Base-by-base conservation (phyloP, 2,888 invertebrate species). In the Auanema freiburgensis region DNA sequence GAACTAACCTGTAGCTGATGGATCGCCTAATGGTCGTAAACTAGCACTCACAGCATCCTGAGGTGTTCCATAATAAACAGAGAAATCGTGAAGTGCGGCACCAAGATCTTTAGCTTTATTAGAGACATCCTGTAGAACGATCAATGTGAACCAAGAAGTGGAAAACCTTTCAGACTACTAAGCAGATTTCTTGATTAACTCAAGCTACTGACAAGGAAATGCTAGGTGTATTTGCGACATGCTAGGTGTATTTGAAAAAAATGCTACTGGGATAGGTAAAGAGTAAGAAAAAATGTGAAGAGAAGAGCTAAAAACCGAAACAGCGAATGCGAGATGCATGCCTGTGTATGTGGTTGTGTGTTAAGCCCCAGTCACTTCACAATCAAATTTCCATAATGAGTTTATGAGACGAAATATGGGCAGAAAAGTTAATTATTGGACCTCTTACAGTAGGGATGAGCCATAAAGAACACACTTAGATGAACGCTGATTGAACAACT, bases 301-400 rank as follows among this genome's bases (percentile, higher is more conserved):
- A 46, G 16, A 46, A 46, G 46, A 18, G 46, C 16, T 46, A 46
- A 46, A 21, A 21, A 46, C 16, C 16, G 46, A 21, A 46, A 18
- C 21, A 18, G 46, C 21, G 46, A 46, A 18, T 18, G 16, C 46
- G 18, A 16, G 46, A 46, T 16, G 21, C 53, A 59, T 50, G 53
- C 21, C 18, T 18, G n/a, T 52, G 53, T n/a, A 1, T 52, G 53
- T 52, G 24, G 53, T 21, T n/a, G 18, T 23, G 53, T 52, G 53
- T 52, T n/a, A n/a, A n/a, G 24, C 24, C 21, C 24, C n/a, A n/a
- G 21, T 52, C 53, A 23, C 49, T 44, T 50, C 64, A 69, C 75
- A 75, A 75, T 75, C 75, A 73, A 72, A 75, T 75, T 73, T 73
- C 71, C 75, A 73, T 75, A 75, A 75, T 75, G 72, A 75, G 72